Base-by-base conservation (phyloP, 2,797 vertebrate species). In the Cheirogaleus major region DNA sequence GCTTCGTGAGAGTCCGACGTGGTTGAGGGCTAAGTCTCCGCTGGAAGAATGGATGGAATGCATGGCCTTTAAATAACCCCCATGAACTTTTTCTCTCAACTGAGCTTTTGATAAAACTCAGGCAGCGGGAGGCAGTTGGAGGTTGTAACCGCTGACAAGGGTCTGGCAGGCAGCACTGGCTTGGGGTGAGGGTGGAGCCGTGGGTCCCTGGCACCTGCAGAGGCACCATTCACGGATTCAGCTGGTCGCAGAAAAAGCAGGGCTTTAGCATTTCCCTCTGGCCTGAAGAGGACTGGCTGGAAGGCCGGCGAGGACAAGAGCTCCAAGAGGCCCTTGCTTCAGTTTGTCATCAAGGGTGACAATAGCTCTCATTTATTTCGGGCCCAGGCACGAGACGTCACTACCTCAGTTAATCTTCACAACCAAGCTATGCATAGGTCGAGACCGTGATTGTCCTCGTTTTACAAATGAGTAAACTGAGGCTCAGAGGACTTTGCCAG, bases 21-120 rank as follows among this genome's bases (percentile, higher is more conserved):
- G 5, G 41, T 78, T 85, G 79, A 73, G 55, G 97, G 95, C 59
- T 94, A 97, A 97, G 92, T 57, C 95, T 93, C 89, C 6, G 75
- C 96, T 85, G 92, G 78, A 97, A 93, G 96, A 97, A 97, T 97
- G 97, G 96, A 45, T 97, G 97, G 97, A 98, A 98, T 98, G 97
- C 32, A 22, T 97, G 97, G 84, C 97, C 97, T 98, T 96, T 97
- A 96, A 97, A 85, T 97, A 97, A 98, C 96, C 97, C 96, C 90
- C 67, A 38, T 96, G 96, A 95, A 96, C 96, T 98, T 96, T 94
- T 96, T 96, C 97, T 96, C 95, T 97, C 97, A 98, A 97, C 96
- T 82, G 95, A 79, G 97, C 96, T 94, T 97, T 97, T 97, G 97
- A 98, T 97, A 97, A 95, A 97, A 97, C 72, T 95, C n/a, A 15